A percentile compares a stretch with the other conserved stretches of the same genome.
These are phyloP conservation scores for Echinometra lucunter DNA, from an alignment of 53 echinoderm and acorn worm genomes.

Conservation along the genomic window DNA sequence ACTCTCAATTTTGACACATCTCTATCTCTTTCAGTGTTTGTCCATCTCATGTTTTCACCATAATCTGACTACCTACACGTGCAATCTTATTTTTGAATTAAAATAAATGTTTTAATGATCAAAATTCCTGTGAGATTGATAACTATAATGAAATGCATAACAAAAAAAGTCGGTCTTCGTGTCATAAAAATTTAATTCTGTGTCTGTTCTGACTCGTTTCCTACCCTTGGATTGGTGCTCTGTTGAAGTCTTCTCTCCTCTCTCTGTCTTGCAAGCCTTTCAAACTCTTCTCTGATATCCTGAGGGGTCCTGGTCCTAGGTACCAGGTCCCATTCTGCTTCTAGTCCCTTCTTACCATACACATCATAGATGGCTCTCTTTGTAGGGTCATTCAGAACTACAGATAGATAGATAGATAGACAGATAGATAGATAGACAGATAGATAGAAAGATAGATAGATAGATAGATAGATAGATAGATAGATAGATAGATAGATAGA, in stretches of 20 bases:
- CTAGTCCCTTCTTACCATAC: conserved; percentile 93
- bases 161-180: not conserved
- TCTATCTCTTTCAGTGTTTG: too few relatives aligned
- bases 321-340: conserved; percentile 94
- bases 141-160: too few relatives aligned
- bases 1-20: too few relatives aligned
- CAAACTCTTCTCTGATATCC: conserved; percentile 94
- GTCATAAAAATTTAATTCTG: not conserved
- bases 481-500: too few relatives aligned
- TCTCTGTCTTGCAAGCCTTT: conserved; percentile 81
- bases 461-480: too few relatives aligned
- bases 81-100: too few relatives aligned
- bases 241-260: conserved; percentile 92
- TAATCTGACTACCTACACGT: too few relatives aligned
- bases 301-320: conserved; percentile 86
- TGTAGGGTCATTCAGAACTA: conserved; percentile 91
- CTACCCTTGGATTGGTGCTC: conserved; percentile 94
- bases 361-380: conserved; percentile 97
- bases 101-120: not conserved
- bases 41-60: too few relatives aligned
- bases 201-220: not conserved
- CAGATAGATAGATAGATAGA: not conserved
- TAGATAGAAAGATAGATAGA: too few relatives aligned
- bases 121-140: not conserved
- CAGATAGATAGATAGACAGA: not conserved